Evolutionary conservation across 2,797 vertebrate genomes (phyloP).

Genomic region (Champsocephalus esox): DNA sequence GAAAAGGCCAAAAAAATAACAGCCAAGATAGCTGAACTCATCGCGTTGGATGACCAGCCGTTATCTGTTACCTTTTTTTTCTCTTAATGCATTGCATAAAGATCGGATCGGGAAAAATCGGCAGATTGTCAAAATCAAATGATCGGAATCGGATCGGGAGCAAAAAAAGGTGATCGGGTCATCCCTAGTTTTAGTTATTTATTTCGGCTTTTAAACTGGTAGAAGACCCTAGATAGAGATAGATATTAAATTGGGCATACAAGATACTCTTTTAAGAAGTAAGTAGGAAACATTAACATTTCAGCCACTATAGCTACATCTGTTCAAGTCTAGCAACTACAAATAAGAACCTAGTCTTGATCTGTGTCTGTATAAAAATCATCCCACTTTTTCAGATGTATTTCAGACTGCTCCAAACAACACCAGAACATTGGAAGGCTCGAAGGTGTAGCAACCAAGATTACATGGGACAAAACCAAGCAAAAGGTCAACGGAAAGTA

Average conservation of each 20-base stretch:
- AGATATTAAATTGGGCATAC: not conserved
- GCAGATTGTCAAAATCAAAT: too few species aligned
- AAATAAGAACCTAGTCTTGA: not conserved
- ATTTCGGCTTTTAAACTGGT: not conserved
- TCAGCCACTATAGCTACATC: not conserved
- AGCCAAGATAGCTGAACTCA: too few species aligned
- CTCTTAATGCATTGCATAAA: too few species aligned
- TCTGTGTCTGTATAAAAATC: not conserved
- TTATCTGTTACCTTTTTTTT: too few species aligned
- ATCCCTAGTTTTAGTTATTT: not conserved
- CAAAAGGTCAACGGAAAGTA: not conserved
- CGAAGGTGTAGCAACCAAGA: not conserved
- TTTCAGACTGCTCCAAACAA: not conserved
- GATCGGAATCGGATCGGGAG: too few species aligned
- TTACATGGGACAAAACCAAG: not conserved
- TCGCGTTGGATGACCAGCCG: too few species aligned
- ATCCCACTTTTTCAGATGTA: not conserved
- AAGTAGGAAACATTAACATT: not conserved
- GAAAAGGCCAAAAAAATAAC: too few species aligned
- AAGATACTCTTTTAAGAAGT: not conserved
- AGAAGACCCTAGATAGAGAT: not conserved
- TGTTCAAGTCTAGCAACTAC: not conserved
- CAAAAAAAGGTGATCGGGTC: too few species aligned
- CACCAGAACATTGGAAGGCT: not conserved
- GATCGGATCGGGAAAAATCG: too few species aligned